phyloP scores from a whole-genome alignment of 2,113 vertebrate genomes.

The Tapirus terrestris region DNA sequence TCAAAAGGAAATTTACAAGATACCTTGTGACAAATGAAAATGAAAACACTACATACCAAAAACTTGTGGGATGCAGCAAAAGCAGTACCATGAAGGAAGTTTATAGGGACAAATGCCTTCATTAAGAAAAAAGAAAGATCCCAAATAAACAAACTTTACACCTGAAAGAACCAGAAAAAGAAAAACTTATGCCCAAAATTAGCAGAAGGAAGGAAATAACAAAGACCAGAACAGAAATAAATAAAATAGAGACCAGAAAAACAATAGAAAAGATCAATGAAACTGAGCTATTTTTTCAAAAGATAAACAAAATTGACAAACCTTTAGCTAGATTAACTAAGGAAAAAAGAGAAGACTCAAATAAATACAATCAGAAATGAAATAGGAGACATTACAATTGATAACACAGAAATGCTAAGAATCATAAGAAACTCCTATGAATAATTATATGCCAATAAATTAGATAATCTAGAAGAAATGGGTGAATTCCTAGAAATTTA shows the following conservation, averaged over 20 bases:
- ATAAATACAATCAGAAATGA: not conserved
- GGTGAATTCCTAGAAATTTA: not conserved
- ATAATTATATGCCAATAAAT: not conserved
- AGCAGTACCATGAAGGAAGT: not conserved
- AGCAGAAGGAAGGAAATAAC: not conserved
- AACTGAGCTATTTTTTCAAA: not conserved
- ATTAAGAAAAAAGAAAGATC: not conserved
- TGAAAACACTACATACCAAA: not conserved
- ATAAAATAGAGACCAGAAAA: not conserved
- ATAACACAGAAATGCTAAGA: not conserved
- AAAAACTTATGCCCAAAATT: not conserved
- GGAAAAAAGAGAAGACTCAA: not conserved
- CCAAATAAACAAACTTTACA: not conserved
- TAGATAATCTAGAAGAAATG: not conserved
- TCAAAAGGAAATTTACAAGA: not conserved
- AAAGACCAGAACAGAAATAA: not conserved
- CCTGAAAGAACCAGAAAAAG: not conserved
- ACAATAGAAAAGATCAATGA: not conserved
- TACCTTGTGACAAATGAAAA: not conserved
- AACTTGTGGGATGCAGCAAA: not conserved
- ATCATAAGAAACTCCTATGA: not conserved
- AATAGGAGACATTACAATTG: not conserved
- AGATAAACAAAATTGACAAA: not conserved
- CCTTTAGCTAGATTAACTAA: not conserved
- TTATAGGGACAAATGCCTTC: not conserved